Evolutionary conservation across 1,140 invertebrate genomes (phyloP).

Genomic region (Hycleus cichorii): DNA sequence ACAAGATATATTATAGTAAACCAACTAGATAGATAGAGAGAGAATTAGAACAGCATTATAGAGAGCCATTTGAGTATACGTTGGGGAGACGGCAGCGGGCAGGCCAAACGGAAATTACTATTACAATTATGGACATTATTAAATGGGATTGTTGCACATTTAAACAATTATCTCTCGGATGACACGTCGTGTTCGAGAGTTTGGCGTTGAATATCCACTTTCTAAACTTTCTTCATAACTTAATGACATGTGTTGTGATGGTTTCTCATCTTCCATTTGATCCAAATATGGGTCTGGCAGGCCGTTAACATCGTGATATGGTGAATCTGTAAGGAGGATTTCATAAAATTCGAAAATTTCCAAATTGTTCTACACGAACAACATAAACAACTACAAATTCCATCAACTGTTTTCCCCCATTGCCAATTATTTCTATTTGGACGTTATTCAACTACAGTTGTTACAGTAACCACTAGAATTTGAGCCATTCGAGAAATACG

Average conservation of each 20-base stretch:
- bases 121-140: background rate
- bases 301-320: constrained; percentile 87
- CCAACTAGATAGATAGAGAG: background rate
- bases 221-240: constrained; percentile 88
- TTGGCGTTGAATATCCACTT: constrained; percentile 87
- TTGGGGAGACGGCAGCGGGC: background rate
- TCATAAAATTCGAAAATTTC: background rate
- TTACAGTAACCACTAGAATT: too few species aligned
- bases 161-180: constrained; percentile 93
- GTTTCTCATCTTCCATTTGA: constrained; percentile 65
- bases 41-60: background rate
- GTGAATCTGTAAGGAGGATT: constrained; percentile 61
- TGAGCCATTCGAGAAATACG: too few species aligned
- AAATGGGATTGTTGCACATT: constrained; percentile 30
- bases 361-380: background rate
- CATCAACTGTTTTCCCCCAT: too few species aligned
- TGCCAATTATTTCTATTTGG: too few species aligned
- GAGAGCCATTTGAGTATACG: background rate
- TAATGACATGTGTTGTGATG: constrained; percentile 74
- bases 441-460: too few species aligned
- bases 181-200: constrained; percentile 79
- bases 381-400: too few species aligned
- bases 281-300: constrained; percentile 81
- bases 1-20: background rate
- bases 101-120: too few species aligned